phyloP scores from a whole-genome alignment of 1,140 invertebrate genomes.

The Helicoverpa zea region DNA sequence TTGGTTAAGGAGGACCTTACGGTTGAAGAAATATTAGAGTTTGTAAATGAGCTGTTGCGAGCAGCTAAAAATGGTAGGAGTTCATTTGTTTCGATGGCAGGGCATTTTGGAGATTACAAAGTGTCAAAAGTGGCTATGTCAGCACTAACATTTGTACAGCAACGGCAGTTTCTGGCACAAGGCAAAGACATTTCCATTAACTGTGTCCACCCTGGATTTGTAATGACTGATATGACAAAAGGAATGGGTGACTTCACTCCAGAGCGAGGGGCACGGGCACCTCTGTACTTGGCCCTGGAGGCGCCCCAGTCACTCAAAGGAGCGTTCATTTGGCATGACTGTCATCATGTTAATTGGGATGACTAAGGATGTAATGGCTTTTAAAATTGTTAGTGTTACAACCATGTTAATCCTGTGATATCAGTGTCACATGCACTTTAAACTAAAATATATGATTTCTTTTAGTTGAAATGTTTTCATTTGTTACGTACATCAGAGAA shows the following conservation, averaged over 20 bases:
- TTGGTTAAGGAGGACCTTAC: slow-evolving; percentile 87
- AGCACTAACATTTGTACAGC: slow-evolving; percentile 90
- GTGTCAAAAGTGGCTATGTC: slow-evolving; percentile 92
- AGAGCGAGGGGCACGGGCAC: slow-evolving; percentile 88
- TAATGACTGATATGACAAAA: slow-evolving; percentile 92
- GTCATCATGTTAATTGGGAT: slow-evolving; percentile 85
- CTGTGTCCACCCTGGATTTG: slow-evolving; percentile 90
- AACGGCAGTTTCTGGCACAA: slow-evolving; percentile 87
- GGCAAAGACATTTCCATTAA: slow-evolving; percentile 90
- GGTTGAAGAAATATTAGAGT: slow-evolving; percentile 87
- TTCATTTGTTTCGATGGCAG: slow-evolving; percentile 87
- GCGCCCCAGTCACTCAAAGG: slow-evolving; percentile 82
- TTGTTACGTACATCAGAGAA: slow-evolving; percentile 17
- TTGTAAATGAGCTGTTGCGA: slow-evolving; percentile 89
- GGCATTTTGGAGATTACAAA: slow-evolving; percentile 88
- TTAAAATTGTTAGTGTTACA: slow-evolving; percentile 67
- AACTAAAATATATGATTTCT: slow-evolving; percentile 76
- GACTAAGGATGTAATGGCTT: slow-evolving; percentile 73
- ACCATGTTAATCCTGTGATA: slow-evolving; percentile 80
- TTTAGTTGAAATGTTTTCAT: slow-evolving; percentile 64
- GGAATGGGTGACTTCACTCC: slow-evolving; percentile 90
- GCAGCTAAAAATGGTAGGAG: slow-evolving; percentile 84
- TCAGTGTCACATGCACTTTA: slow-evolving; percentile 82
- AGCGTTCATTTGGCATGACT: slow-evolving; percentile 85
- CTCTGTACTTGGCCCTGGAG: slow-evolving; percentile 83